Base-by-base conservation (phyloP, 53 echinoderm and acorn worm genomes). In the Echinometra lucunter region DNA sequence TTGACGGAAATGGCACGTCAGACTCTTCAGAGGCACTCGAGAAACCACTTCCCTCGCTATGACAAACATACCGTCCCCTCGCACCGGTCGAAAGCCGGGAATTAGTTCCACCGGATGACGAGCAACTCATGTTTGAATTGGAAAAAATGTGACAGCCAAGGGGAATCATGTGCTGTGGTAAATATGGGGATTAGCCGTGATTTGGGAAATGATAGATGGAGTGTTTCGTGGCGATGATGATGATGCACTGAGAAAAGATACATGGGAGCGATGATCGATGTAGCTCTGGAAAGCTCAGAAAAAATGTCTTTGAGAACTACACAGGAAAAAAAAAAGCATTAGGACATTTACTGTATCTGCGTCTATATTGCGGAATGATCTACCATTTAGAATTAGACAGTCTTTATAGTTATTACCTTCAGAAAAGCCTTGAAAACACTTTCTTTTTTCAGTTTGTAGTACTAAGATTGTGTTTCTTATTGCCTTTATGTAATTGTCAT, bases 91-190 rank as follows among this genome's bases (percentile, higher is more conserved):
- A 85, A 85, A 85, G 85, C 85, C 85, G 28, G 85, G 85, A 85
- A 85, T 85, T 85, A 85, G 85, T 85, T 85, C 85, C 16, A 15
- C 85, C 85, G 47, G 47, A 85, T 85, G 85, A 85, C 85, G 49
- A 85, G 45, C 85, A 28, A 85, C 85, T 85, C 49, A 11, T 85
- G 85, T 85, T 85, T 85, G 85, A 85, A 85, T 85, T 85, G 85
- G 85, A 25, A 49, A 74, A 49, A n/a, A 49, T 85, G 85, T 85
- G 85, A 85, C 85, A 49, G 85, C n/a, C 10, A 53, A 30, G 85
- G 85, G 85, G 49, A 85, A 85, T 85, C 49, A 49, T 85, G 85
- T 49, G 49, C 28, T 16, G 23, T n/a, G 42, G 85, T 49, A 85
- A 85, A 85, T 85, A 85, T 21, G 49, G 12, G 85, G 85, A 85